phyloP scores from a whole-genome alignment of 2,113 vertebrate genomes.

The Clinocottus analis region DNA sequence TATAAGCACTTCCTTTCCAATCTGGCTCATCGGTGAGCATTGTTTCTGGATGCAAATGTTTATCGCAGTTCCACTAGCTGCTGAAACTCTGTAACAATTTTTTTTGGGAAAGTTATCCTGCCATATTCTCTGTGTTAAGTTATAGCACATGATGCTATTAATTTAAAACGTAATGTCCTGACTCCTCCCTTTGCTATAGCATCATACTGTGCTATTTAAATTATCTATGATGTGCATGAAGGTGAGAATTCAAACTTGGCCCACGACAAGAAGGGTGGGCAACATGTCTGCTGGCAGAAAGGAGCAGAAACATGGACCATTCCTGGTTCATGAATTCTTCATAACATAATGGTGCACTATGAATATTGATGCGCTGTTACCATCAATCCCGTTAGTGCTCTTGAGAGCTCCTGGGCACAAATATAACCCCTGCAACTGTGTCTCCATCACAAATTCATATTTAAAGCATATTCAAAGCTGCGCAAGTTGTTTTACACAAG shows the following conservation, averaged over 20 bases:
- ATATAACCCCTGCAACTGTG: slow-evolving; percentile 37
- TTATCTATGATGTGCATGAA: not conserved
- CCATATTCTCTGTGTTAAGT: not conserved
- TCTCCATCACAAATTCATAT: slow-evolving; percentile 36
- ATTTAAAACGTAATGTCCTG: not conserved
- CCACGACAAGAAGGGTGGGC: not conserved
- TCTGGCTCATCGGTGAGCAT: not conserved
- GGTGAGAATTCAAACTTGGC: slow-evolving; percentile 1
- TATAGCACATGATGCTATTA: not conserved
- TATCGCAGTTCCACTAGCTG: not conserved
- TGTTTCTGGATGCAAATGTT: not conserved
- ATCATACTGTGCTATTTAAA: not conserved
- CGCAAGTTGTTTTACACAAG: slow-evolving; percentile 59
- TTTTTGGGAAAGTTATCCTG: not conserved
- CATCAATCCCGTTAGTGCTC: slow-evolving; percentile 63
- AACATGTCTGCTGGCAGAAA: slow-evolving; percentile 35
- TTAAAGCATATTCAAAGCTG: slow-evolving; percentile 46
- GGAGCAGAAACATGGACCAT: slow-evolving; percentile 45
- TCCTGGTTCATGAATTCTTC: slow-evolving; percentile 77
- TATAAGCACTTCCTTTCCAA: not conserved
- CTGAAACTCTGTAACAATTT: not conserved
- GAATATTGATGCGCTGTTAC: slow-evolving; percentile 76
- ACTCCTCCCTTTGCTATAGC: not conserved
- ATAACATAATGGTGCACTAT: slow-evolving; percentile 75
- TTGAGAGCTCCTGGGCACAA: slow-evolving; percentile 52